Percentiles rank a stretch among this genome's conserved stretches.
phyloP scores from a whole-genome alignment of 2,113 vertebrate genomes.

The Gymnocephalus cernua region DNA sequence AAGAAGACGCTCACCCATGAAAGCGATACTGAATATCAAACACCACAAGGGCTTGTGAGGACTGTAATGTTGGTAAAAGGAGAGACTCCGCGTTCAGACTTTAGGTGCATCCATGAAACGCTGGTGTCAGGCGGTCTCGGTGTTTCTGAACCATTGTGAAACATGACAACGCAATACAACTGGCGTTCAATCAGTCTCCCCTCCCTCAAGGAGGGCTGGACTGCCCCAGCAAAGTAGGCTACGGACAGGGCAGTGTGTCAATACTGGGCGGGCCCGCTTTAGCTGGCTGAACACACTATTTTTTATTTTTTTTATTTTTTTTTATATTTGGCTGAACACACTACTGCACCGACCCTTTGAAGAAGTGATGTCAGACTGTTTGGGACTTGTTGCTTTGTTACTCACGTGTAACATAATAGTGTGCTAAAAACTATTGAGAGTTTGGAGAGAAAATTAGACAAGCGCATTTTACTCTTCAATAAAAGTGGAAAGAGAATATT shows the following conservation, averaged over 20 bases:
- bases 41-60: background rate
- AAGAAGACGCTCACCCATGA: slow-evolving; percentile 51
- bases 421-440: background rate
- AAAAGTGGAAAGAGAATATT: background rate
- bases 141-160: slow-evolving; percentile 54
- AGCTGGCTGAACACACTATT: slow-evolving; percentile 32
- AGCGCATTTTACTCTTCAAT: background rate
- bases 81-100: background rate
- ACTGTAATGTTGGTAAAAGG: slow-evolving; percentile 10
- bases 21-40: slow-evolving; percentile 13
- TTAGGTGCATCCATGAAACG: slow-evolving; percentile 39
- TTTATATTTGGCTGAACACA: slow-evolving; percentile 32
- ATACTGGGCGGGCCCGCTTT: slow-evolving; percentile 55
- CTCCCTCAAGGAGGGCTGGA: slow-evolving; percentile 59
- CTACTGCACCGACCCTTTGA: background rate
- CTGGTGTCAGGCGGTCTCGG: slow-evolving; percentile 22
- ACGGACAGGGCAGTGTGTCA: slow-evolving; percentile 11
- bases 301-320: no score
- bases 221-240: background rate
- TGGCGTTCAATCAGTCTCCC: slow-evolving; percentile 41
- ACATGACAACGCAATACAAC: slow-evolving; percentile 66
- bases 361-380: background rate
- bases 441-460: background rate
- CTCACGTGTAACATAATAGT: background rate
- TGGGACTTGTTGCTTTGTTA: background rate